These are phyloP conservation scores for Ectropis grisescens DNA, from an alignment of 1,140 invertebrate species.

Conservation along the genomic window DNA sequence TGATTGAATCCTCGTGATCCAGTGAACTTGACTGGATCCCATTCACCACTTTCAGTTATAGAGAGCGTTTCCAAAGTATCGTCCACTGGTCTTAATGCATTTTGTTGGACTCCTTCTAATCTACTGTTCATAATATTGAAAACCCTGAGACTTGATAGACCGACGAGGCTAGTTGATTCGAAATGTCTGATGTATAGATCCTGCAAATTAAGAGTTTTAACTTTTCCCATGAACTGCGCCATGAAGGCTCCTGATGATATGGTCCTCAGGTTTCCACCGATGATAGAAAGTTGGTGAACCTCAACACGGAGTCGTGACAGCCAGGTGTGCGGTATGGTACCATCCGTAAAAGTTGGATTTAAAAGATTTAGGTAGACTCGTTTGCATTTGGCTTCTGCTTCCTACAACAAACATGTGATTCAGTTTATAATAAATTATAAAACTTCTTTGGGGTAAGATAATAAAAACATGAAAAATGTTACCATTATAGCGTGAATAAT, in stretches of 20 bases:
- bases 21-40: conserved; percentile 39
- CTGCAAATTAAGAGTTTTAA: conserved; percentile 25
- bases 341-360: conserved; percentile 27
- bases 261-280: conserved; percentile 36
- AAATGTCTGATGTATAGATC: conserved; percentile 25
- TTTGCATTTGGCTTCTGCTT: conserved; percentile 19
- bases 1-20: conserved; percentile 19
- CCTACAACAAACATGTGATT: conserved; percentile 26
- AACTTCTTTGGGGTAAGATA: too few relatives aligned
- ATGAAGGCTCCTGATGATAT: conserved; percentile 37
- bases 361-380: conserved; percentile 21
- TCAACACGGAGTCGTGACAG: conserved; percentile 20
- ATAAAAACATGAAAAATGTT: conserved; percentile 4
- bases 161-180: conserved; percentile 29
- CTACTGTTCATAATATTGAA: conserved; percentile 28
- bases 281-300: conserved; percentile 27
- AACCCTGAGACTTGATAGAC: conserved; percentile 28
- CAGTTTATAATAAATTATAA: conserved; percentile 1
- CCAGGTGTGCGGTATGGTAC: conserved; percentile 35
- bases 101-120: conserved; percentile 19
- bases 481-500: conserved; percentile 28
- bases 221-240: conserved; percentile 20
- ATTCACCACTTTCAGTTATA: conserved; percentile 25
- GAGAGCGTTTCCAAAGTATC: conserved; percentile 32
- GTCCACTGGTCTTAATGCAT: conserved; percentile 26